Base-by-base conservation (phyloP, 2,888 invertebrate species). In the Chymomyza amoena region DNA sequence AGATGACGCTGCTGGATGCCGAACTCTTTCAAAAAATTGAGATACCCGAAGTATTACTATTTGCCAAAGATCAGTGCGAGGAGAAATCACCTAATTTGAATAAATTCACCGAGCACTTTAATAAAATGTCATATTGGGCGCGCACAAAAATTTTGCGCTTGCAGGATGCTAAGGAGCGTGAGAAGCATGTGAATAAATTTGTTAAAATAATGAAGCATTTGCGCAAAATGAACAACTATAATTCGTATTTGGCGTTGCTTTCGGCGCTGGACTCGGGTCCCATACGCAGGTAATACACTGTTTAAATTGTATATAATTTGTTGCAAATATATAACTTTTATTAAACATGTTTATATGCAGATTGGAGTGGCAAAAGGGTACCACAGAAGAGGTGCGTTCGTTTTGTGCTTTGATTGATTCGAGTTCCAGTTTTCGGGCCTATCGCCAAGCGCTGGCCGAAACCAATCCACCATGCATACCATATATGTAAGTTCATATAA, bases 71-170 rank as follows among this genome's bases (percentile, higher is more conserved):
- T 91, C 99, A 99, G 92, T 97, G 97, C 78, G 99, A 99, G 92
- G 98, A 99, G 90, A 94, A 96, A 82, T 98, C 98, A 90, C 99
- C 99, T 3, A 99, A 99, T 92, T 93, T 99, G 69, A 98, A 98
- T 45, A 93, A 96, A 79, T 99, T 99, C 91, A 99, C 99, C 0
- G 98, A 99, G 91, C 99, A 99, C 92, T 99, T 99, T 92, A 99
- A 99, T 91, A 99, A 99, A 93, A 98, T 99, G 97, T 98, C 98
- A 70, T 99, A 97, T 90, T 99, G 99, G 99, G 98, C 98, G 56
- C 93, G 99, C 67, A 98, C 99, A 4, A 94, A 97, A 90, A 98
- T 99, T 87, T 92, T 99, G 65, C 96, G 97, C 83, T 96, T 97
- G 91, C 94, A 95, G 81, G 98, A 98, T 89, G 96, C 97, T n/a